Evolutionary conservation across 2,113 vertebrate species (phyloP).

Genomic region (Eonycteris spelaea): DNA sequence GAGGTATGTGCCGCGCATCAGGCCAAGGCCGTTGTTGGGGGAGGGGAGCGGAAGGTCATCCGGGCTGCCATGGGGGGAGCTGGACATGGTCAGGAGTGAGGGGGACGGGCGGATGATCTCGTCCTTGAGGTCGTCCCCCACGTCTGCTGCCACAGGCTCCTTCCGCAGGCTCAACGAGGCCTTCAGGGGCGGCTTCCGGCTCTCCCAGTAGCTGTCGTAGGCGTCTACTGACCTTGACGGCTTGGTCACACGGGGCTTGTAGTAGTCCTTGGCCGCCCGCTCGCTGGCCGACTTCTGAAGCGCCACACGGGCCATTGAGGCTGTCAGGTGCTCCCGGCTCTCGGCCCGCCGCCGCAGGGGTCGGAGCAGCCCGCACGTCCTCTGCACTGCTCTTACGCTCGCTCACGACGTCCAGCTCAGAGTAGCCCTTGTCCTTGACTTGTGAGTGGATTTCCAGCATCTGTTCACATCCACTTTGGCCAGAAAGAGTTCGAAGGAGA

Average conservation of each 20-base stretch:
- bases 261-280: constrained; percentile 88
- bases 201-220: constrained; percentile 94
- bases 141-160: constrained; percentile 88
- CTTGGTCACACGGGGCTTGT: constrained; percentile 91
- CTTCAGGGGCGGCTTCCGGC: constrained; percentile 91
- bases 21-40: constrained; percentile 84
- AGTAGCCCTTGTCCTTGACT: constrained; percentile 91
- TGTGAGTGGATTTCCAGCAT: constrained; percentile 92
- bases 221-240: constrained; percentile 95
- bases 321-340: constrained; percentile 86
- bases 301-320: constrained; percentile 90
- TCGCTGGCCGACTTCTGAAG: constrained; percentile 90
- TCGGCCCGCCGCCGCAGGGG: constrained; percentile 89
- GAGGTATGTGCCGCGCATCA: constrained; percentile 87
- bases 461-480: constrained; percentile 96
- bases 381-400: constrained; percentile 89
- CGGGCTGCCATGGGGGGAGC: constrained; percentile 87
- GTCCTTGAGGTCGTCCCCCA: constrained; percentile 92
- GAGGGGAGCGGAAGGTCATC: constrained; percentile 90
- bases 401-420: constrained; percentile 90
- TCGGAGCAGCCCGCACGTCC: constrained; percentile 91
- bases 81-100: constrained; percentile 89
- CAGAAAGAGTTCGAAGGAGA: constrained; percentile 95
- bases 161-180: constrained; percentile 92
- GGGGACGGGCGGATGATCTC: constrained; percentile 92